These are phyloP conservation scores for Menura novaehollandiae DNA, from an alignment of 2,113 vertebrate genomes.

Conservation along the genomic window DNA sequence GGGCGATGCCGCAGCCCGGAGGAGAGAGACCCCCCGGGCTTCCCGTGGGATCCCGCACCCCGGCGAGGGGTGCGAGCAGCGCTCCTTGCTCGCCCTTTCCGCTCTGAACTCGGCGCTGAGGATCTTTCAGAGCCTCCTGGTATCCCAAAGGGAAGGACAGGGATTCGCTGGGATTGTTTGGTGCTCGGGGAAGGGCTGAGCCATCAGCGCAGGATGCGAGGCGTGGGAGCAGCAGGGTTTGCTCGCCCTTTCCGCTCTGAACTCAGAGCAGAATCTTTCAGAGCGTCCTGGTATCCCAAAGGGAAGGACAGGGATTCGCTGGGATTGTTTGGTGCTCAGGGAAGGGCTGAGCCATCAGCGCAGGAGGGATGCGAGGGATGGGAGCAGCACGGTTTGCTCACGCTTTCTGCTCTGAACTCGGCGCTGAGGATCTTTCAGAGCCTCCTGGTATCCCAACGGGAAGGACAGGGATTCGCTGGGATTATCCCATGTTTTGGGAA, in stretches of 20 bases:
- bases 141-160: fast-evolving
- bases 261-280: neutral
- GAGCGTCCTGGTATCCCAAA: neutral
- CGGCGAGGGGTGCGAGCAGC: fast-evolving
- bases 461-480: neutral
- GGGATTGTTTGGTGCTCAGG: neutral
- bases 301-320: fast-evolving
- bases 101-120: fast-evolving
- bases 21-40: neutral
- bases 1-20: too few relatives aligned
- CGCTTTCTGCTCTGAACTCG: neutral
- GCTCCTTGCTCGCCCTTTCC: fast-evolving
- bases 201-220: neutral
- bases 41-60: fast-evolving
- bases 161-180: fast-evolving
- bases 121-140: neutral
- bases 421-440: neutral
- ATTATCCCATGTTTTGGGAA: neutral
- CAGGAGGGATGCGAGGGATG: neutral
- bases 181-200: neutral
- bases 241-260: fast-evolving
- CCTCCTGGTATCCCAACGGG: too few relatives aligned
- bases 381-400: neutral
- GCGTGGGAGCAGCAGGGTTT: fast-evolving
- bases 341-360: neutral